These are phyloP conservation scores for Lepidurus packardi DNA, from an alignment of 1,140 invertebrate genomes.

Conservation along the genomic window DNA sequence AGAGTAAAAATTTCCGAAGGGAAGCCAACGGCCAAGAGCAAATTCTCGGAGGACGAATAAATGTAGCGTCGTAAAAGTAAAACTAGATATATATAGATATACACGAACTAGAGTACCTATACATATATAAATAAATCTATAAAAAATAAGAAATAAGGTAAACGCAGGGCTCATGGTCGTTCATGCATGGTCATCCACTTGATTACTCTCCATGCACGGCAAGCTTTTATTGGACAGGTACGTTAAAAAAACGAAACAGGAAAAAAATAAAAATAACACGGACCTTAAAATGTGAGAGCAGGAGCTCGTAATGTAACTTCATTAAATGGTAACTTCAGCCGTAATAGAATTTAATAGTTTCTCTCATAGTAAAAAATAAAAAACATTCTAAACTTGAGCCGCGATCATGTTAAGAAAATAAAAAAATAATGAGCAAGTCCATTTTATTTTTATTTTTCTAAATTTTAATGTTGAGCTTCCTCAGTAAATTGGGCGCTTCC, in stretches of 20 bases:
- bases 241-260: not conserved
- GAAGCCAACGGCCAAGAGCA: not conserved
- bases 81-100: not conserved
- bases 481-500: not conserved
- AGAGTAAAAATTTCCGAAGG: not conserved
- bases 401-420: not conserved
- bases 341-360: slow-evolving; percentile 12
- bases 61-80: not conserved
- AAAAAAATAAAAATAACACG: not conserved
- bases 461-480: not conserved
- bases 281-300: not conserved
- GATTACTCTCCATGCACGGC: slow-evolving; percentile 8
- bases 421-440: not conserved
- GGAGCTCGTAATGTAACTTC: not conserved
- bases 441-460: not conserved
- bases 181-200: slow-evolving; percentile 7
- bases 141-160: not conserved
- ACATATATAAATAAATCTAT: not conserved
- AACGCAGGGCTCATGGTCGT: not conserved
- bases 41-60: slow-evolving; percentile 3
- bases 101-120: not conserved
- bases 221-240: not conserved
- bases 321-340: not conserved
- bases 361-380: not conserved
- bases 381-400: not conserved